Base-by-base conservation (phyloP, 1,140 invertebrate genomes). In the Bombus polaris region DNA sequence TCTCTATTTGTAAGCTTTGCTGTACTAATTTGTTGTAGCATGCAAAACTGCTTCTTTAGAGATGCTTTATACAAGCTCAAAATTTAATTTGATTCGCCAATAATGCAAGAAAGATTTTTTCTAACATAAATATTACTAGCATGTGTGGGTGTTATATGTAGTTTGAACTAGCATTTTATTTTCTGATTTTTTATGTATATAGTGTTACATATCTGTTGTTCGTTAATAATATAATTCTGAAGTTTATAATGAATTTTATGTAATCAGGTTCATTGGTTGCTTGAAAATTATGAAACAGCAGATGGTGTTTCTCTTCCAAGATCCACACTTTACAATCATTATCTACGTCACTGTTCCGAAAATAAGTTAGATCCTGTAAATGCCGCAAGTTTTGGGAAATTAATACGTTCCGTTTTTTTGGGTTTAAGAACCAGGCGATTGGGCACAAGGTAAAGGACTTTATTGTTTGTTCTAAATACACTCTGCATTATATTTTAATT, bases 381-480 rank as follows among this genome's bases (percentile, higher is more conserved):
- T 96, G 99, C 99, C 72, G 99, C 99, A 18, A 99, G 99, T 62
- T 99, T 99, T 96, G 99, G 99, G 47, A 99, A 99, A 96, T 96
- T 99, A 25, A 99, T 99, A 91, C 97, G 99, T 66, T 99, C 98
- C 10, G 99, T 99, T 62, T 99, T 99, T 96, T 96, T 99, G 87
- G 99, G 99, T 18, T 96, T 99, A 86, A 96, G 98, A 87, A 99
- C 99, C 35, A 96, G 99, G 90, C 96, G 99, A 71, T 96, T 99
- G 62, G 99, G 99, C 88, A 99, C 99, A 12, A 97, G 98, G 97
- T 98, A 95, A 95, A 87, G 37, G 32, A 70, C 65, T 35, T 76
- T 44, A 44, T 22, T 81, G 42, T 66, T 74, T 28, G 53, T 28
- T 9, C 42, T 39, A 68, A 53, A 53, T 18, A 44, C 32, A 79